A percentile compares a stretch with the other conserved stretches of the same genome.
Evolutionary conservation across 2,797 vertebrate species (phyloP).

Genomic region (Bovichtus diacanthus): DNA sequence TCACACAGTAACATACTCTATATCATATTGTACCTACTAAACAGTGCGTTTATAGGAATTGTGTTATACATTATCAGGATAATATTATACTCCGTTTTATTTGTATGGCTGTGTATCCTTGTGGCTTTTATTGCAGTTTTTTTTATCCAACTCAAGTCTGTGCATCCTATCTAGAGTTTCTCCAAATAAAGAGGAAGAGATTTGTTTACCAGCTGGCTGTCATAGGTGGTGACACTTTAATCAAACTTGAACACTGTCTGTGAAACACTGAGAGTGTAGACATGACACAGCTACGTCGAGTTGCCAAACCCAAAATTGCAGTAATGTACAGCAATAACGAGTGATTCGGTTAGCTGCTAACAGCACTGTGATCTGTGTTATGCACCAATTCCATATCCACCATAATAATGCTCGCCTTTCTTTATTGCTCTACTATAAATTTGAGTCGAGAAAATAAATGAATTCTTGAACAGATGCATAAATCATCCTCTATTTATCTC

Average conservation of each 20-base stretch:
- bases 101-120: neutral
- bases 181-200: neutral
- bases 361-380: neutral
- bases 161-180: constrained; percentile 14
- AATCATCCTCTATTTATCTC: constrained; percentile 8
- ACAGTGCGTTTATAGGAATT: neutral
- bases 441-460: constrained; percentile 14
- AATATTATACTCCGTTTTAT: neutral
- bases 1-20: neutral
- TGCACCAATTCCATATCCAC: neutral
- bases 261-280: neutral
- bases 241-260: neutral
- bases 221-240: neutral
- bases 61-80: neutral
- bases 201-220: constrained; percentile 1
- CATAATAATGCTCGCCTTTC: neutral
- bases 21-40: neutral
- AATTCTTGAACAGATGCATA: constrained; percentile 29
- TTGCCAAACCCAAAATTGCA: neutral
- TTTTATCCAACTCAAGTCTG: neutral
- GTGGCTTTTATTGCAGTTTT: constrained; percentile 2
- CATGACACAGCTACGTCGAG: neutral
- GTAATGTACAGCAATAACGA: neutral
- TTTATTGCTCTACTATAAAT: constrained; percentile 13
- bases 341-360: neutral